Percentiles rank a stretch among this genome's conserved stretches.
Conservation (phyloP, 2,113 vertebrate genomes). For the Apteryx mantelli region DNA sequence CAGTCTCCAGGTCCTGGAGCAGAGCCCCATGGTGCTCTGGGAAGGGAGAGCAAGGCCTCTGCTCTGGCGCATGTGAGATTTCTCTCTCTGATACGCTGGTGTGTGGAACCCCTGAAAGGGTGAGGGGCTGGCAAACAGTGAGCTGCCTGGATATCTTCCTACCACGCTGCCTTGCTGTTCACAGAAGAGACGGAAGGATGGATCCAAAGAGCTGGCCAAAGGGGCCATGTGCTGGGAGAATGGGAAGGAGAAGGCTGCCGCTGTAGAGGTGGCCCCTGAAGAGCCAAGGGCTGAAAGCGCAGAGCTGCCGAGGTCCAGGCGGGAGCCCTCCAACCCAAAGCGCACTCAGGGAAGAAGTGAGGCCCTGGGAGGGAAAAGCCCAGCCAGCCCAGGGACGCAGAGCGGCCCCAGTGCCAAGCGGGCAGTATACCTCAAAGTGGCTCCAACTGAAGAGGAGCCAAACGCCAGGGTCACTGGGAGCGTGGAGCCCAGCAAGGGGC, state of each 20-base stretch:
- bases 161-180: conserved; percentile 27
- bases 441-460: conserved; percentile 56
- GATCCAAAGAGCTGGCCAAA: conserved; percentile 76
- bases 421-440: conserved; percentile 74
- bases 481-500: conserved; percentile 21
- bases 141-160: neutral
- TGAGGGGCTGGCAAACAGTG: neutral
- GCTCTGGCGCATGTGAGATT: neutral
- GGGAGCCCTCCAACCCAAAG: conserved; percentile 84
- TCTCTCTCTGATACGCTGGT: neutral
- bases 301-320: conserved; percentile 73
- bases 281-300: conserved; percentile 35
- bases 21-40: neutral
- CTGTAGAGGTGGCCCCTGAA: conserved; percentile 26
- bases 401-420: conserved; percentile 75
- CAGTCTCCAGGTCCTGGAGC: neutral
- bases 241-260: conserved; percentile 72
- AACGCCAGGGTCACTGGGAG: conserved; percentile 47
- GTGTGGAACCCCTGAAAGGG: neutral
- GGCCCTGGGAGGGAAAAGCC: conserved; percentile 66
- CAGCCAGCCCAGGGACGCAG: conserved; percentile 68
- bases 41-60: neutral
- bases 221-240: conserved; percentile 76
- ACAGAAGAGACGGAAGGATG: conserved; percentile 85
- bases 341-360: conserved; percentile 78